Percentiles rank a stretch among this genome's conserved stretches.
phyloP scores from a whole-genome alignment of 2,113 vertebrate species.

The Microcebus ravelobensis region DNA sequence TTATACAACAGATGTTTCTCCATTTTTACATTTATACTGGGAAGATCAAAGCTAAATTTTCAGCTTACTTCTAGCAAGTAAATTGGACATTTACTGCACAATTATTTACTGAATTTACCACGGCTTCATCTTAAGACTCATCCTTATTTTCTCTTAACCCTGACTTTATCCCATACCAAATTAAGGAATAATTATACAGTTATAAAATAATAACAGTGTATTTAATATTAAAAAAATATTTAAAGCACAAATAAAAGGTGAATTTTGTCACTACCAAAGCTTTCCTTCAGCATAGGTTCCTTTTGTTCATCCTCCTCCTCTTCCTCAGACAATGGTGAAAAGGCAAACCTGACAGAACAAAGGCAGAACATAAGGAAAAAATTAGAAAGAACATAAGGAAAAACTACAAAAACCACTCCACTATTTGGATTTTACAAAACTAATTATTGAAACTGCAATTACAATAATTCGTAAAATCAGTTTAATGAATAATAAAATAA shows the following conservation, averaged over 20 bases:
- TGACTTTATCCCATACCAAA: constrained; percentile 38
- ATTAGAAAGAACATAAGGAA: constrained; percentile 55
- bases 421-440: background rate
- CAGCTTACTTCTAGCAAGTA: background rate
- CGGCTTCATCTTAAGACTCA: background rate
- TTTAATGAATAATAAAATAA: background rate
- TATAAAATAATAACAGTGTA: background rate
- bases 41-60: constrained; percentile 44
- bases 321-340: constrained; percentile 96
- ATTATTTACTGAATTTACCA: background rate
- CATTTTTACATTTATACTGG: background rate
- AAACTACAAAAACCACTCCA: background rate
- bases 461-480: background rate
- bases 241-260: constrained; percentile 19
- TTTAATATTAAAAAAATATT: background rate
- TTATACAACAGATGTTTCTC: constrained; percentile 14
- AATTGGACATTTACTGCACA: background rate
- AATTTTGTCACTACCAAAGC: constrained; percentile 89
- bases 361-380: constrained; percentile 31
- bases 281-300: constrained; percentile 98
- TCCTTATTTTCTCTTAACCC: background rate
- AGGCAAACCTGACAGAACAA: constrained; percentile 91
- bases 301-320: constrained; percentile 95
- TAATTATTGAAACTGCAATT: background rate
- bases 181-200: background rate